Conservation (phyloP, 2,888 invertebrate genomes). For the Sialis fuliginosa region DNA sequence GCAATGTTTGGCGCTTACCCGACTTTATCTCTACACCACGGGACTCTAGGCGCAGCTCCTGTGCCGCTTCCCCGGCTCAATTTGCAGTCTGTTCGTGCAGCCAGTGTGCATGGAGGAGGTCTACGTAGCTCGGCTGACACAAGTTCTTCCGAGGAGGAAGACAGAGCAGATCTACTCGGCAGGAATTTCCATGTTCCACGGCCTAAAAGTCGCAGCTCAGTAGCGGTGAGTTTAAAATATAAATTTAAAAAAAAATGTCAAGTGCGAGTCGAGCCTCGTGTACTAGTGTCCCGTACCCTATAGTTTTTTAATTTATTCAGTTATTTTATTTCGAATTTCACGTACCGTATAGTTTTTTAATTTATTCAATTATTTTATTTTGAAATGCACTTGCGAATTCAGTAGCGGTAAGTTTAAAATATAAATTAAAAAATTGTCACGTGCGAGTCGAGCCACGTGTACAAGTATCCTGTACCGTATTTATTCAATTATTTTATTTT, state of each 20-base stretch:
- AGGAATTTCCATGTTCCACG: conserved; percentile 60
- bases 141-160: conserved; percentile 45
- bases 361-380: too few species aligned
- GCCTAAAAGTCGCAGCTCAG: conserved; percentile 63
- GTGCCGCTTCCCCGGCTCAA: conserved; percentile 51
- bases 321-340: too few species aligned
- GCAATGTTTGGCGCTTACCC: conserved; percentile 73
- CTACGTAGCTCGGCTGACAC: conserved; percentile 30
- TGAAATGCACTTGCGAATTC: too few species aligned
- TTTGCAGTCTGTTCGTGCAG: conserved; percentile 24
- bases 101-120: conserved; percentile 16
- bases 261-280: too few species aligned
- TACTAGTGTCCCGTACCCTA: too few species aligned
- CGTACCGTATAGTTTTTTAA: too few species aligned
- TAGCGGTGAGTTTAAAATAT: conserved; percentile 30
- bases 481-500: too few species aligned
- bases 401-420: too few species aligned
- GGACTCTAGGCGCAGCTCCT: conserved; percentile 30
- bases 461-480: too few species aligned
- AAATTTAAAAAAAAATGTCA: background rate
- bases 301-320: too few species aligned
- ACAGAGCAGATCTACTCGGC: conserved; percentile 57
- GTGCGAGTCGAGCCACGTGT: too few species aligned
- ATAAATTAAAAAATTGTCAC: too few species aligned
- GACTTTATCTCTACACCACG: conserved; percentile 30